Conservation (phyloP, 2,113 vertebrate species). For the Capra hircus region DNA sequence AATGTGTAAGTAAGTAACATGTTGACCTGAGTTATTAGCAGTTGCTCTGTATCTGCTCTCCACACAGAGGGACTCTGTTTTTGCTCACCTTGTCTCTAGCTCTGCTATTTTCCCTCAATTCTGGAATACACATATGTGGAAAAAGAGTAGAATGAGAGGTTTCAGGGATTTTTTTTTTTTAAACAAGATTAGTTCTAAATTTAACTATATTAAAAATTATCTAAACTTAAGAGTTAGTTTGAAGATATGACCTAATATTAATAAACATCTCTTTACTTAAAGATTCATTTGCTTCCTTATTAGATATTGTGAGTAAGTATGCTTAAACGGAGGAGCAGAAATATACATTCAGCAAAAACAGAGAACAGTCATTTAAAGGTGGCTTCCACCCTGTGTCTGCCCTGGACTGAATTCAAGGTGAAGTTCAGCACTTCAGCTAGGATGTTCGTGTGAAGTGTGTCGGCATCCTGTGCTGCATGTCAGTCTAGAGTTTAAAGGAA, state of each 20-base stretch:
- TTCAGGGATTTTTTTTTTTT: neutral
- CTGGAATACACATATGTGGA: neutral
- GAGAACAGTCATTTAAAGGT: neutral
- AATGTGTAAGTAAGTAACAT: neutral
- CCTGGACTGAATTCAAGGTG: neutral
- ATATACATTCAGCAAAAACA: neutral
- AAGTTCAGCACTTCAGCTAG: neutral
- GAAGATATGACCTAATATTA: neutral
- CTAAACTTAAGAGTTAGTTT: neutral
- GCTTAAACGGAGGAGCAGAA: neutral
- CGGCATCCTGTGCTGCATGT: neutral
- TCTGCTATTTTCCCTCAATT: neutral
- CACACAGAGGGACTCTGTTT: neutral
- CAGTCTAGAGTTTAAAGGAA: neutral
- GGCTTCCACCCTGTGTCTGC: neutral
- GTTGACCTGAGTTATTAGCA: neutral
- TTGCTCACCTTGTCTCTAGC: neutral
- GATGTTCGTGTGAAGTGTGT: neutral
- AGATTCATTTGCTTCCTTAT: neutral
- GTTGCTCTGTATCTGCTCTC: neutral
- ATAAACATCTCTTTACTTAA: neutral
- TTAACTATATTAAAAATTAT: neutral
- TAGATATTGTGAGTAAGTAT: neutral
- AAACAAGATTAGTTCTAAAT: neutral
- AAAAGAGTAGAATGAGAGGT: neutral